Evolutionary conservation across 35 echinoderm and acorn worm genomes (phyloP).

Genomic region (Amphiura filiformis): DNA sequence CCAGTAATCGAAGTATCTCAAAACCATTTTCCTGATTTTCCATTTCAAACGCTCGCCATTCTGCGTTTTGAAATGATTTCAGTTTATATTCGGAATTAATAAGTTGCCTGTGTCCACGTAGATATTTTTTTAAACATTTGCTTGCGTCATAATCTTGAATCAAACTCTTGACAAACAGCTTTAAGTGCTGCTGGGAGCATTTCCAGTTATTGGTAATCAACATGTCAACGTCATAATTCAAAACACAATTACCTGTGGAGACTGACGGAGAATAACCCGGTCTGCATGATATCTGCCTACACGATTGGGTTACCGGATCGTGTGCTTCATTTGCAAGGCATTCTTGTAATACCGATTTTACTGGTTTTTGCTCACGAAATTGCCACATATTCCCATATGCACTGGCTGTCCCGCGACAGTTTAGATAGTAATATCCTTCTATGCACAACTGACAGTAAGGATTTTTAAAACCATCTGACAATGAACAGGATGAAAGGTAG

Average conservation of each 20-base stretch:
- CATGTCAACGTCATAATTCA: not conserved
- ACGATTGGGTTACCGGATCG: not conserved
- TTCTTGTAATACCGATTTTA: not conserved
- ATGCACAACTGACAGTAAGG: no score
- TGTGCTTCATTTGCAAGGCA: not conserved
- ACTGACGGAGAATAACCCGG: not conserved
- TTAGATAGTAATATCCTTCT: no score
- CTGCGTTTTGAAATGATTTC: no score
- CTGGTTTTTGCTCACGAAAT: not conserved
- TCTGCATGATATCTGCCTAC: not conserved
- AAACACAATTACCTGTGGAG: not conserved
- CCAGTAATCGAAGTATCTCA: no score
- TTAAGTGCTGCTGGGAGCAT: not conserved
- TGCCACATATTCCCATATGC: slow-evolving; percentile 2
- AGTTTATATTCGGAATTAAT: not conserved
- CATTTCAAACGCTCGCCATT: no score
- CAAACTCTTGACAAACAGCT: not conserved
- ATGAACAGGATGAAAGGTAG: no score
- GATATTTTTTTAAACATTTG: not conserved
- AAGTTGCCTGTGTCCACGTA: not conserved
- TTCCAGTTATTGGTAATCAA: not conserved
- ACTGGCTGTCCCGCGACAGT: no score
- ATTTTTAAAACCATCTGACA: no score
- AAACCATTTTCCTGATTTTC: no score
- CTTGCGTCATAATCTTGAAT: not conserved